These are phyloP conservation scores for Bagarius yarrelli DNA, from an alignment of 2,113 vertebrate genomes.

Conservation along the genomic window DNA sequence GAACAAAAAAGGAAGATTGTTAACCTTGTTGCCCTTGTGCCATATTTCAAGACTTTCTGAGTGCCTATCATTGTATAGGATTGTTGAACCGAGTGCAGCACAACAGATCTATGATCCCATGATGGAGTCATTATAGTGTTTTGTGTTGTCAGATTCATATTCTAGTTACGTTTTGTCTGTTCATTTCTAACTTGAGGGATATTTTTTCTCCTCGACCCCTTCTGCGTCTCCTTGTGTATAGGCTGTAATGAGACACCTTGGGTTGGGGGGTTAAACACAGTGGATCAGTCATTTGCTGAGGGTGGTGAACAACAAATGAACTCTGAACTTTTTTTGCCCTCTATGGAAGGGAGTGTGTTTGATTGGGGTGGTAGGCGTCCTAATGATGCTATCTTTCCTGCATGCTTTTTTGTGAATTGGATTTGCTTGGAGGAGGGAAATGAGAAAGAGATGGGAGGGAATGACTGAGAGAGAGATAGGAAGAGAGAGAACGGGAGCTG, in stretches of 20 bases:
- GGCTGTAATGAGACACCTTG: constrained; percentile 55
- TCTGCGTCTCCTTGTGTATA: constrained; percentile 20
- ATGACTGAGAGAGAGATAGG: background rate
- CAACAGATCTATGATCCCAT: constrained; percentile 12
- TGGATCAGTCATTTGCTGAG: constrained; percentile 55
- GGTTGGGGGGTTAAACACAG: constrained; percentile 50
- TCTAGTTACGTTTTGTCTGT: constrained; percentile 32
- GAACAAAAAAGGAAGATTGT: background rate
- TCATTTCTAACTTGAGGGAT: constrained; percentile 4
- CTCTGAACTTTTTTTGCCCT: constrained; percentile 61
- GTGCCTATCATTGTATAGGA: background rate
- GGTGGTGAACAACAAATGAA: constrained; percentile 58
- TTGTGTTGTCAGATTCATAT: constrained; percentile 29
- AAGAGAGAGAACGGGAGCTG: background rate
- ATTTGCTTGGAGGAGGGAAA: constrained; percentile 51
- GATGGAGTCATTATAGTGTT: constrained; percentile 15
- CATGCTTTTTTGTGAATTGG: constrained; percentile 47
- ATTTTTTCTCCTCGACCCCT: constrained; percentile 32
- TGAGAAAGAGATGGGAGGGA: constrained; percentile 39
- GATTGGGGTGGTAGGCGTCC: constrained; percentile 45
- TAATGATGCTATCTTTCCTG: constrained; percentile 57
- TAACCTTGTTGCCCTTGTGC: constrained; percentile 25
- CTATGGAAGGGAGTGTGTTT: constrained; percentile 40
- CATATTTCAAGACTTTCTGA: background rate
- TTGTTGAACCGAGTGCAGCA: constrained; percentile 1